Conservation (phyloP, 2,113 vertebrate species). For the Chlamydotis undulata region DNA sequence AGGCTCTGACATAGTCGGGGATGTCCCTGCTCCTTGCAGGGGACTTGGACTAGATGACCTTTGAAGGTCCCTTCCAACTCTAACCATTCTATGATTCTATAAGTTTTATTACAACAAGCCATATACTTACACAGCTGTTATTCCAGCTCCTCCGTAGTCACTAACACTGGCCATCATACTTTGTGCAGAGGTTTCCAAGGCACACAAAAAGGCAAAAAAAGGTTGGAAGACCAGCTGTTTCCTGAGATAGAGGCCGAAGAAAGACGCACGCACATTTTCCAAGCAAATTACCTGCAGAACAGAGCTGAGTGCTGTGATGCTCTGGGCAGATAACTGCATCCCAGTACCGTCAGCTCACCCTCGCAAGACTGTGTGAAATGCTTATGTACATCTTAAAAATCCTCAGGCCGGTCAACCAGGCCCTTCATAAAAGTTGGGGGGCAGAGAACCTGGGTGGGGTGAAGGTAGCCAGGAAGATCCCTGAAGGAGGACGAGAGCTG, state of each 20-base stretch:
- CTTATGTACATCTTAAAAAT: background rate
- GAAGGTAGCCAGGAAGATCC: background rate
- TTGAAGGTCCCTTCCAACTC: no score
- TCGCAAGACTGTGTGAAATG: background rate
- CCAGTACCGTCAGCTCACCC: background rate
- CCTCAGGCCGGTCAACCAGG: background rate
- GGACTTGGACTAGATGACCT: no score
- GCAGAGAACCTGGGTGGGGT: background rate
- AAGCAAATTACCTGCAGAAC: background rate
- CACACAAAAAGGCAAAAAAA: background rate
- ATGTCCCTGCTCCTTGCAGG: no score
- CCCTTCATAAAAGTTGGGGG: background rate
- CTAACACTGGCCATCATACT: background rate
- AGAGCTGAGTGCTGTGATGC: background rate
- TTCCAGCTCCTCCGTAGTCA: background rate
- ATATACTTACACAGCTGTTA: background rate
- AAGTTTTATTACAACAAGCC: background rate
- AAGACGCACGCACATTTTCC: background rate
- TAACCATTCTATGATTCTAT: no score
- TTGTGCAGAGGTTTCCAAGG: background rate
- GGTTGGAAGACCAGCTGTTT: background rate
- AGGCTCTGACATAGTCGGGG: no score
- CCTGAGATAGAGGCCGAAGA: background rate
- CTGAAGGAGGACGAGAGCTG: background rate
- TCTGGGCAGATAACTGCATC: background rate